A percentile compares a stretch with the other conserved stretches of the same genome.
Evolutionary conservation across 1,140 invertebrate genomes (phyloP).

Genomic region (Penaeus chinensis): DNA sequence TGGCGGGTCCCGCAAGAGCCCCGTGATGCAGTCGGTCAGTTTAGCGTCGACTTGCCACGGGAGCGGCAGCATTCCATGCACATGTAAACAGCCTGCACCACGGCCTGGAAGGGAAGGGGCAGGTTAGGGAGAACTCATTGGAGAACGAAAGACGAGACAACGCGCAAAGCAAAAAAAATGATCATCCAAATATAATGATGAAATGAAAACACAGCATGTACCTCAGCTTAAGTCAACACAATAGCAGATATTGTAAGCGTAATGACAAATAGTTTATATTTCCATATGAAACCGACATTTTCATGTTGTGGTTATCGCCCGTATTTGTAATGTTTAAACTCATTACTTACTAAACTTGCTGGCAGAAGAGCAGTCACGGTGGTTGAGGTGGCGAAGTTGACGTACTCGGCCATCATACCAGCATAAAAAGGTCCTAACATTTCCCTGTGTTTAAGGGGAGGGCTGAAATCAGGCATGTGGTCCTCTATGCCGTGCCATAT

Average conservation of each 20-base stretch:
- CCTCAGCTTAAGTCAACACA: too few relatives aligned
- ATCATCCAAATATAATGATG: not conserved
- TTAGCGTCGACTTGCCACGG: too few relatives aligned
- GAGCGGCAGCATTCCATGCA: not conserved
- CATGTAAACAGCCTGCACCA: constrained; percentile 15
- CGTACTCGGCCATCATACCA: constrained; percentile 10
- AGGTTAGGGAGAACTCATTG: not conserved
- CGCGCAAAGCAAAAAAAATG: too few relatives aligned
- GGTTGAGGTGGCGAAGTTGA: constrained; percentile 34
- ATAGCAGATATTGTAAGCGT: too few relatives aligned
- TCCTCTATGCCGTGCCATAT: too few relatives aligned
- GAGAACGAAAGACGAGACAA: not conserved
- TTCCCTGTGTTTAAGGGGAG: constrained; percentile 1
- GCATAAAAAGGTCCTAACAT: constrained; percentile 37
- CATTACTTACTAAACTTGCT: not conserved
- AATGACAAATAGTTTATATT: too few relatives aligned
- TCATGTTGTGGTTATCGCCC: too few relatives aligned
- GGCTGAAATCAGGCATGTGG: too few relatives aligned
- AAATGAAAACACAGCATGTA: not conserved
- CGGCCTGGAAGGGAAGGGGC: not conserved
- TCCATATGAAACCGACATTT: too few relatives aligned
- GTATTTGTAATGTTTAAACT: not conserved
- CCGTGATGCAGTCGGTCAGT: too few relatives aligned
- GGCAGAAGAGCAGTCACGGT: constrained; percentile 37
- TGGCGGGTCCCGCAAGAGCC: too few relatives aligned